phyloP scores from a whole-genome alignment of 1,140 invertebrate species.

The Holotrichia oblita region DNA sequence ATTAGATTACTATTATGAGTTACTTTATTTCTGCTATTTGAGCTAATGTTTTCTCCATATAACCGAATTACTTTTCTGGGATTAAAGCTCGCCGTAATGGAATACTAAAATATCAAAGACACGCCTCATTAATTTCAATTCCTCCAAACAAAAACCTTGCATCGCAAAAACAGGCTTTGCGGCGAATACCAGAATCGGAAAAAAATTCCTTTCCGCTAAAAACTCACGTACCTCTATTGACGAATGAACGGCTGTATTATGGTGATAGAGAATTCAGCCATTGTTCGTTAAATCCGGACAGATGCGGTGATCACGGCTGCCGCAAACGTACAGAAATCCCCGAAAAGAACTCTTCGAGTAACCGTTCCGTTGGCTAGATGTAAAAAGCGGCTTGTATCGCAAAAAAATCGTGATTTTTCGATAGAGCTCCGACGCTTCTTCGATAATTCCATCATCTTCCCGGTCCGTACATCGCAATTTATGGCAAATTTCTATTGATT shows the following conservation, averaged over 20 bases:
- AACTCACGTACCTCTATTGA: conserved; percentile 1
- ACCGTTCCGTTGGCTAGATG: background rate
- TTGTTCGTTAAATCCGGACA: background rate
- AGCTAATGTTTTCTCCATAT: no score
- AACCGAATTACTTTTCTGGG: no score
- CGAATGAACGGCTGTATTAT: background rate
- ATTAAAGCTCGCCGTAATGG: no score
- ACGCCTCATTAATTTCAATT: background rate
- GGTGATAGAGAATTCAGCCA: background rate
- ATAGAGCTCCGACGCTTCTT: background rate
- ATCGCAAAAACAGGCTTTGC: background rate
- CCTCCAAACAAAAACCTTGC: background rate
- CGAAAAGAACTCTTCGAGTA: background rate
- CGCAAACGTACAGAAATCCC: background rate
- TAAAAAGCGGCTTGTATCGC: background rate
- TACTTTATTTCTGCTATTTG: no score
- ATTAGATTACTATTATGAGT: no score
- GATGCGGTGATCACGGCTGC: background rate
- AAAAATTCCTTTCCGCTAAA: background rate
- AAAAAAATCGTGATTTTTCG: conserved; percentile 6
- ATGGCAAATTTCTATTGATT: background rate
- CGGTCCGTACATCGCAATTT: background rate
- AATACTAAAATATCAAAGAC: no score
- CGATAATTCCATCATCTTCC: background rate
- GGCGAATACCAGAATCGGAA: background rate